Percentiles rank a stretch among this genome's conserved stretches.
phyloP scores from a whole-genome alignment of 2,113 vertebrate species.

The Cromileptes altivelis region DNA sequence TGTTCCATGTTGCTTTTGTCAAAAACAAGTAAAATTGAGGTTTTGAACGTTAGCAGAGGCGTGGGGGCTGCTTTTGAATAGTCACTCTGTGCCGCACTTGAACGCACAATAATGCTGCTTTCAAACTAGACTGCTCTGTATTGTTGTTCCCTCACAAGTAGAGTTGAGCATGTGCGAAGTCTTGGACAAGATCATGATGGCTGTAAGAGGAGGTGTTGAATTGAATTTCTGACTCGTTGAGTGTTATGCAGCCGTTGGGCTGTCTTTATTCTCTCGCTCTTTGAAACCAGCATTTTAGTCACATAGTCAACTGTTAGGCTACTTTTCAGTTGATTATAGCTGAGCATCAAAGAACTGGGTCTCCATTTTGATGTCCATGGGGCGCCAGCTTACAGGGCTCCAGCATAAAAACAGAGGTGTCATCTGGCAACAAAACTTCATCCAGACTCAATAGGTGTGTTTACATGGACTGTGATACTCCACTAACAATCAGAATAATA shows the following conservation, averaged over 20 bases:
- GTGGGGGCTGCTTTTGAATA: constrained; percentile 50
- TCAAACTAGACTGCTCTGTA: constrained; percentile 3
- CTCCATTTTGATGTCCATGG: neutral
- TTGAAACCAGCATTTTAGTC: neutral
- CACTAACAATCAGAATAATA: no score
- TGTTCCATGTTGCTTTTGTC: constrained; percentile 51
- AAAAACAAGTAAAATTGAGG: constrained; percentile 58
- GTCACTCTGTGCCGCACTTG: constrained; percentile 54
- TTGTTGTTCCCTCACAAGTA: constrained; percentile 55
- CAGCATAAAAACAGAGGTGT: neutral
- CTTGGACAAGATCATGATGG: constrained; percentile 40
- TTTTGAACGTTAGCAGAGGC: constrained; percentile 37
- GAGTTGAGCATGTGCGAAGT: constrained; percentile 25
- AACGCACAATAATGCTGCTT: constrained; percentile 56
- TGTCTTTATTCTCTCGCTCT: constrained; percentile 4
- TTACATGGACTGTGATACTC: neutral
- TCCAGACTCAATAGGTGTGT: neutral
- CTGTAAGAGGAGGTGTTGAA: constrained; percentile 40
- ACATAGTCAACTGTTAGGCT: neutral
- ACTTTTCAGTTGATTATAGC: neutral
- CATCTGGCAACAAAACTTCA: neutral
- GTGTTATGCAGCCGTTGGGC: neutral
- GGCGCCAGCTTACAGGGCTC: neutral
- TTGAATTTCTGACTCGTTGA: constrained; percentile 31
- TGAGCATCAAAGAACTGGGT: neutral